A percentile compares a stretch with the other conserved stretches of the same genome.
phyloP scores from a whole-genome alignment of 2,113 vertebrate genomes.

The Serinus canaria region DNA sequence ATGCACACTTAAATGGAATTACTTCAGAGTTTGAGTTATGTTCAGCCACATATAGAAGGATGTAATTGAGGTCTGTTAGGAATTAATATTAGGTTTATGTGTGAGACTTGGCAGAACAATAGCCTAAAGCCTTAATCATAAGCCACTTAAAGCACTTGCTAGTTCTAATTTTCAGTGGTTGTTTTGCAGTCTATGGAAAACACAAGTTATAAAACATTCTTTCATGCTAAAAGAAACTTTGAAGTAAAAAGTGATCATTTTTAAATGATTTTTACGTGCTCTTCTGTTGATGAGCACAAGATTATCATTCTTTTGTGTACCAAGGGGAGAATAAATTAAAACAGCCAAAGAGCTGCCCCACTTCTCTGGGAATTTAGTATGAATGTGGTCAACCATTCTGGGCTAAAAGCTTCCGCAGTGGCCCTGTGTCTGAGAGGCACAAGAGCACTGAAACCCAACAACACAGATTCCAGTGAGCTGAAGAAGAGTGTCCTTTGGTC shows the following conservation, averaged over 20 bases:
- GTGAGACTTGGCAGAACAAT: neutral
- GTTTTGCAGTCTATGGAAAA: neutral
- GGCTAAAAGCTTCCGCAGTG: neutral
- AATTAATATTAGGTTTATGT: conserved; percentile 19
- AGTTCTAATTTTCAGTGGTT: neutral
- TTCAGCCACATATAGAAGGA: neutral
- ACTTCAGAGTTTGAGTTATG: neutral
- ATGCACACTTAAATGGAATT: neutral
- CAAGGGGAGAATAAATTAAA: neutral
- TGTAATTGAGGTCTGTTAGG: neutral
- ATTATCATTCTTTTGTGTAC: neutral
- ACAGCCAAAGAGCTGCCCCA: neutral
- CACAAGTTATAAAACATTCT: neutral
- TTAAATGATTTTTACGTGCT: neutral
- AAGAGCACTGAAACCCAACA: neutral
- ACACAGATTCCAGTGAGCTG: neutral
- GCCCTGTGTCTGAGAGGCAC: rapidly evolving
- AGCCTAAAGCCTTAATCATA: conserved; percentile 2
- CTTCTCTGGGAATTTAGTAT: neutral
- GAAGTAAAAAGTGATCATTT: neutral
- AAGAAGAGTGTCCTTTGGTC: neutral
- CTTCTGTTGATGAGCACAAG: neutral
- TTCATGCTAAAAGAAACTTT: neutral
- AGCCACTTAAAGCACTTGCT: neutral
- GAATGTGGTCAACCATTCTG: neutral